Conservation (phyloP, 2,113 vertebrate species). For the Sminthopsis crassicaudata region DNA sequence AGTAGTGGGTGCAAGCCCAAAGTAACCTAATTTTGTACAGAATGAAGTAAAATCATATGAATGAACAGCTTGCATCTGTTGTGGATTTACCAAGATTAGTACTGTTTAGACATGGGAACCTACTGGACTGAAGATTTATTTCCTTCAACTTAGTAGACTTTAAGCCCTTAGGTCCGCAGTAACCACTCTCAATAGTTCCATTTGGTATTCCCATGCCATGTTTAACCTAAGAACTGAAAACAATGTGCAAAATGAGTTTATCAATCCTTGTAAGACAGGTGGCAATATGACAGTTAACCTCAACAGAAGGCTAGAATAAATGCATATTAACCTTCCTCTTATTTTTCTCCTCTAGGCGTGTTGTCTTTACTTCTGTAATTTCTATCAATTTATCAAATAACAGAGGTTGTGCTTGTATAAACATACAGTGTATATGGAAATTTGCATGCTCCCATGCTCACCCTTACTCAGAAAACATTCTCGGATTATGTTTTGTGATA, state of each 20-base stretch:
- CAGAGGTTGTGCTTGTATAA: rapidly evolving
- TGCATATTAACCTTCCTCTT: rapidly evolving
- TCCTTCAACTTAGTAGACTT: background rate
- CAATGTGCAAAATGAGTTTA: rapidly evolving
- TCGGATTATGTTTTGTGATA: background rate
- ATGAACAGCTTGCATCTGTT: background rate
- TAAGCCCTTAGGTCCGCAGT: background rate
- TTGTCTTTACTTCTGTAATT: rapidly evolving
- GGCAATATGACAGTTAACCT: rapidly evolving
- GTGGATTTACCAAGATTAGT: background rate
- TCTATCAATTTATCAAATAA: rapidly evolving
- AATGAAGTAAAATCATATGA: background rate
- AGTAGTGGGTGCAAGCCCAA: background rate
- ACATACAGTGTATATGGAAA: background rate
- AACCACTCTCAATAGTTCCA: background rate
- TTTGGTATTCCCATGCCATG: rapidly evolving
- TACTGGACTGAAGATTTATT: background rate
- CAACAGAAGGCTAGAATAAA: rapidly evolving
- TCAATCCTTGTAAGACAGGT: background rate
- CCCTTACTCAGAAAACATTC: background rate
- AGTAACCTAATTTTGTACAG: background rate
- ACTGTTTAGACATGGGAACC: background rate
- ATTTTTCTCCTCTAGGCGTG: rapidly evolving
- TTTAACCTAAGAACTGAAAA: background rate
- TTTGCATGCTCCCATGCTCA: background rate